Evolutionary conservation across 2,797 vertebrate genomes (phyloP), one percentile per base, ranked within the genome.

Genomic region (Salarias fasciatus): DNA sequence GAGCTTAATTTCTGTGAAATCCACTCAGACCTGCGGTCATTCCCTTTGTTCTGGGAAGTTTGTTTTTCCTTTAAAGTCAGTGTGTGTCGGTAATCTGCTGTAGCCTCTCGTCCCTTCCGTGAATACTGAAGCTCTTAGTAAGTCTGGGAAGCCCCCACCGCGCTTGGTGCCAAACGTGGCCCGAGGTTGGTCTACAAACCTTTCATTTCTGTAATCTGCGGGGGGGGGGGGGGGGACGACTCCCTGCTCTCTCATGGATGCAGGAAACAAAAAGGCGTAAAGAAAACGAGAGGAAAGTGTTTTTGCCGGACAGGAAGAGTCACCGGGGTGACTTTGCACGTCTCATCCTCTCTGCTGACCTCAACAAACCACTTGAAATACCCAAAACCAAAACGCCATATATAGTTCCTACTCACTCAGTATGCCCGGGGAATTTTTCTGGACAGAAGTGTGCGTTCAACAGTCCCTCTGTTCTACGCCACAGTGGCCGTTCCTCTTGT

Each of bases 111-210:
- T 75, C 51, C 43, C 48, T 72, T 80, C 56, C 69, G 49, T n/a
- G n/a, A 37, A 44, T 62, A 69, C 52, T 72, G 18, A 48, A 31
- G 52, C 50, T 74, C 65, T 67, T 78, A 75, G 67, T 75, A 76
- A 63, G 63, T 75, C 77, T 80, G 87, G 84, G 82, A 90, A 89
- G 30, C 54, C 82, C n/a, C 87, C 86, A 38, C 40, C 38, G 43
- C 63, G 47, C 73, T 79, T 63, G 11, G 13, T 70, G 53, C 46
- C 71, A 51, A 71, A 59, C 35, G 28, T 33, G 52, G 49, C 62
- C 51, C 14, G 60, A 47, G 44, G 50, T 64, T 74, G 58, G 54
- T 72, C 53, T 51, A 51, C 59, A 83, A 82, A 66, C 59, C 31
- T 70, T 49, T 49, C 37, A 58, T 75, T 55, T 61, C 40, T 68